Evolutionary conservation across 2,113 vertebrate species (phyloP), one percentile per base, ranked within the genome.

Genomic region (Rhea americana): DNA sequence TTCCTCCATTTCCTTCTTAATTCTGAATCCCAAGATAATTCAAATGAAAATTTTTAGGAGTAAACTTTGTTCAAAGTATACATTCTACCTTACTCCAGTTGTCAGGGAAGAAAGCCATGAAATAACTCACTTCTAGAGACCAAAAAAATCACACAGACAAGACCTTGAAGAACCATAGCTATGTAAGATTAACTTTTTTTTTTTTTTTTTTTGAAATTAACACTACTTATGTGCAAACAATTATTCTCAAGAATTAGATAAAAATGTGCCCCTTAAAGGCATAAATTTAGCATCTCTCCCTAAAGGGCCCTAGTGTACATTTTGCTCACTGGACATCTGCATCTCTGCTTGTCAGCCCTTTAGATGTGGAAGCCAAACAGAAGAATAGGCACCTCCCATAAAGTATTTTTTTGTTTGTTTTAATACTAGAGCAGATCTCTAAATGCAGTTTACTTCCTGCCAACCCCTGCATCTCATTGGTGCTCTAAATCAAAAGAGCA

Each of bases 361-460:
- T 11, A 67, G 25, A 5, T 7, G 1, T 1, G 9, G 22, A 45
- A 92, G 51, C 12, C 26, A 50, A 93, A 76, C 8, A 35, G 6
- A 18, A 79, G 66, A 32, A 32, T 22, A 68, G 2, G 9, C 2
- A 24, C 2, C 26, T 58, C 4, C 11, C 1, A 0, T 7, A 71
- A 63, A 26, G 20, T 5, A 4, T 12, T 35, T 73, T 25, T 35
- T 35, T 35, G 35, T 35, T 51, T 1, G 11, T 30, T 84, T 74
- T 86, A 91, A 37, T 4, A 3, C 55, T 53, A 76, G 51, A 50
- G 72, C 13, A 87, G 13, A 80, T 39, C 16, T 87, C 83, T 45
- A 90, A 74, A 87, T 7, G 19, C 37, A 78, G 67, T 39, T 39
- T 67, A n/a, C 51, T 81, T 32, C 70, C 82, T 55, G 6, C 28